These are phyloP conservation scores for Hystrix cristata DNA, from an alignment of 2,113 vertebrate genomes.

Conservation along the genomic window DNA sequence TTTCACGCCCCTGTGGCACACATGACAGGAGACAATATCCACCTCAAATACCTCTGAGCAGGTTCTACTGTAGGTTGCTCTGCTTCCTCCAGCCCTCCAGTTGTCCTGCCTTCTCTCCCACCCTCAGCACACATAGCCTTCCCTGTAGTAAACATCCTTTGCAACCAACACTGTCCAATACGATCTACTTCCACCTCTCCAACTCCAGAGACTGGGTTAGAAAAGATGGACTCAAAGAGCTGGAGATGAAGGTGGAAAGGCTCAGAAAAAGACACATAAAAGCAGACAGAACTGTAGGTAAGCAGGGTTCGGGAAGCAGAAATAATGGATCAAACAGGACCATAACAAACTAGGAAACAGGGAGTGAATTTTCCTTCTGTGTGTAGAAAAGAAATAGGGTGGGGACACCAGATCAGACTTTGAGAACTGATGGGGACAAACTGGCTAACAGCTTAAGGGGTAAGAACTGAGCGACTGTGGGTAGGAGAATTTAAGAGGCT, in stretches of 20 bases:
- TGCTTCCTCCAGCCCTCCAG: not conserved
- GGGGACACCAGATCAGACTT: not conserved
- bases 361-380: constrained; percentile 41
- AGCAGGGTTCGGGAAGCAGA: not conserved
- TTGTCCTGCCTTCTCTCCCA: constrained; percentile 15
- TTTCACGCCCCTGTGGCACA: not conserved
- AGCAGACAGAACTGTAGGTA: not conserved
- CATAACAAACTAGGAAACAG: constrained; percentile 44
- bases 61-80: not conserved
- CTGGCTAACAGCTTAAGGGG: not conserved
- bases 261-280: constrained; percentile 23
- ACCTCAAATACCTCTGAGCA: not conserved
- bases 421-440: constrained; percentile 44
- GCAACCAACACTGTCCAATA: not conserved
- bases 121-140: constrained; percentile 1
- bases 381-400: not conserved
- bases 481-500: constrained; percentile 23
- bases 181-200: not conserved
- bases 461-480: not conserved
- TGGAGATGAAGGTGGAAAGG: not conserved
- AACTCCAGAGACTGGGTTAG: constrained; percentile 38
- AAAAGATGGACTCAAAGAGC: constrained; percentile 38
- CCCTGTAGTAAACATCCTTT: constrained; percentile 18
- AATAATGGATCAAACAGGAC: not conserved
- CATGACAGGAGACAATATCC: not conserved